Conservation (phyloP, 2,888 invertebrate genomes). For the Matsumyia berberina region DNA sequence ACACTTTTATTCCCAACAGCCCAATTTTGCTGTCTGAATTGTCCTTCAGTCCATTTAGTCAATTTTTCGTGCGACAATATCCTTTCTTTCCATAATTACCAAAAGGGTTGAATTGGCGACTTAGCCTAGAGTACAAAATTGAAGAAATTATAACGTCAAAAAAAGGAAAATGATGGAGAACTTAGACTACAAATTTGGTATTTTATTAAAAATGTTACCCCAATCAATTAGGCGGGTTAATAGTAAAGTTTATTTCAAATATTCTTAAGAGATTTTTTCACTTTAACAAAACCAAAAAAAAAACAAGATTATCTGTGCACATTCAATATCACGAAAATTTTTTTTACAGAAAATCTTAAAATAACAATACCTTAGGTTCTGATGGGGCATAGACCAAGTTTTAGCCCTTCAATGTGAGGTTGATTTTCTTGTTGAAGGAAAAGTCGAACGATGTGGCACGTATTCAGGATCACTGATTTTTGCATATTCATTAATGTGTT, state of each 20-base stretch:
- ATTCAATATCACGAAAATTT: no score
- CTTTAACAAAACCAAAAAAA: no score
- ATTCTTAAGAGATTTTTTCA: no score
- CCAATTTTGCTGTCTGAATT: not conserved
- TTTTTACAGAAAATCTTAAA: no score
- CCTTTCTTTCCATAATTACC: constrained; percentile 1
- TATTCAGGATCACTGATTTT: no score
- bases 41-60: constrained; percentile 8
- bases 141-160: not conserved
- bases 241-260: not conserved
- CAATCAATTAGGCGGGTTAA: not conserved
- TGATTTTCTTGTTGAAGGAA: no score
- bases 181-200: not conserved
- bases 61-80: constrained; percentile 5
- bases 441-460: no score
- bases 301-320: no score
- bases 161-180: not conserved
- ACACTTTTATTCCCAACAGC: not conserved
- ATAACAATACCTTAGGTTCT: no score
- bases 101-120: constrained; percentile 15
- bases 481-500: no score
- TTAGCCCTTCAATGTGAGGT: no score
- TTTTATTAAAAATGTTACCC: not conserved
- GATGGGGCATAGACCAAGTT: no score
- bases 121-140: constrained; percentile 10